phyloP scores from a whole-genome alignment of 92 coral and sea anemone species.

The Phenganax marumi region DNA sequence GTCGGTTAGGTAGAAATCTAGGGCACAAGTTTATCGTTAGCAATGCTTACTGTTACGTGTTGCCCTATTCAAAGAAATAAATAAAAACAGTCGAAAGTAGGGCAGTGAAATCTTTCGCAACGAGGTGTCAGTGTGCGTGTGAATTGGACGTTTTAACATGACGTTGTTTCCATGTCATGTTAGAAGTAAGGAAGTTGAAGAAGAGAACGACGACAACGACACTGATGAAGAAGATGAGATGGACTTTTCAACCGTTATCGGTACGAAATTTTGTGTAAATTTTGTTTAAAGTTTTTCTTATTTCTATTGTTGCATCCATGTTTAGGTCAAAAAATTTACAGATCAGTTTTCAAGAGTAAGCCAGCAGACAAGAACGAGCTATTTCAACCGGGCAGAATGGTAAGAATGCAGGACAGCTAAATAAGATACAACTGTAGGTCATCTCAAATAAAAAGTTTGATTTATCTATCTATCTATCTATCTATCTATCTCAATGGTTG shows the following conservation, averaged over 20 bases:
- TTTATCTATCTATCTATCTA: not conserved
- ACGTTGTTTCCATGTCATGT: conserved; percentile 32
- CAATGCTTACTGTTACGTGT: too few relatives aligned
- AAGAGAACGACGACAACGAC: conserved; percentile 59
- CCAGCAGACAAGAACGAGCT: conserved; percentile 92
- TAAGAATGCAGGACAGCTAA: conserved; percentile 20
- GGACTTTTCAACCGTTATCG: conserved; percentile 80
- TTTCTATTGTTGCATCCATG: not conserved
- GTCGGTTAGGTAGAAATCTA: too few relatives aligned
- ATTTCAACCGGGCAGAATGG: conserved; percentile 97
- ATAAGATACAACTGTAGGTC: not conserved
- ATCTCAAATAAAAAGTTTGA: not conserved
- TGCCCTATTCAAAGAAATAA: too few relatives aligned
- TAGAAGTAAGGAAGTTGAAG: conserved; percentile 55
- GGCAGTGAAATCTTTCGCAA: too few relatives aligned
- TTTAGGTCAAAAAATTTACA: conserved; percentile 86
- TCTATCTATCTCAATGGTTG: not conserved
- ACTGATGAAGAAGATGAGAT: conserved; percentile 72
- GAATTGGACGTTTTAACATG: too few relatives aligned
- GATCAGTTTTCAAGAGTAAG: conserved; percentile 71
- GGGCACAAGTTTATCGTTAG: too few relatives aligned
- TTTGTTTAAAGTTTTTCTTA: not conserved
- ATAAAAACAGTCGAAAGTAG: too few relatives aligned
- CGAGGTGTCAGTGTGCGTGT: too few relatives aligned
- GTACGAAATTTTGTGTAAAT: conserved; percentile 46